Base-by-base conservation (phyloP, 2,113 vertebrate genomes). In the Zosterops japonicus region DNA sequence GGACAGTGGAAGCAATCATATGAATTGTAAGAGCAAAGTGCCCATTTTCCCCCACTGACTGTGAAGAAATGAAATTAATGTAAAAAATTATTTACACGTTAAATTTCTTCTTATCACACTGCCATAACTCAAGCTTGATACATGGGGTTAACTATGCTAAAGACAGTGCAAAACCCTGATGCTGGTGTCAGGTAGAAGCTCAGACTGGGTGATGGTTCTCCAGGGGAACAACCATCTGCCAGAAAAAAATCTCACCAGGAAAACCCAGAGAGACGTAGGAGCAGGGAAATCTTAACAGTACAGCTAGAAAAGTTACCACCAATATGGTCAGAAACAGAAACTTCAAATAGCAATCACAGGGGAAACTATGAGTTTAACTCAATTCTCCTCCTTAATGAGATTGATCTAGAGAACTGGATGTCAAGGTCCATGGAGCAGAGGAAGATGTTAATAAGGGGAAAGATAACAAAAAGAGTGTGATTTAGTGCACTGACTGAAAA, bases 251-350 rank as follows among this genome's bases (percentile, higher is more conserved):
- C 31, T 84, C 36, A 60, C 21, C n/a, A 56, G 33, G 50, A 90
- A 60, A 52, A 60, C 10, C 4, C 6, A 0, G 0, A 60, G 22
- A 77, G 47, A 21, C 1, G 0, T 12, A 78, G 74, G 13, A 87
- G n/a, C n/a, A 69, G 21, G 2, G 2, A 56, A 89, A 87, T 13
- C 18, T 42, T 42, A 77, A 65, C 29, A 65, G 12, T 23, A 19
- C 14, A 55, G 18, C 31, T 53, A 28, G 78, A 61, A 82, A 87
- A 52, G 9, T 52, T 69, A 35, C 36, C 44, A 35, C 8, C 9
- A 50, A 4, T 24, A 29, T 14, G 21, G 17, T 70, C 31, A 70
- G 41, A 84, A 72, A 50, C 39, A 86, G n/a, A 70, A 89, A 59
- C 11, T 27, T 50, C 59, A 69, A 60, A 59, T 2, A 68, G 19